Conservation (phyloP, 2,113 vertebrate species). For the Limnothrissa miodon region DNA sequence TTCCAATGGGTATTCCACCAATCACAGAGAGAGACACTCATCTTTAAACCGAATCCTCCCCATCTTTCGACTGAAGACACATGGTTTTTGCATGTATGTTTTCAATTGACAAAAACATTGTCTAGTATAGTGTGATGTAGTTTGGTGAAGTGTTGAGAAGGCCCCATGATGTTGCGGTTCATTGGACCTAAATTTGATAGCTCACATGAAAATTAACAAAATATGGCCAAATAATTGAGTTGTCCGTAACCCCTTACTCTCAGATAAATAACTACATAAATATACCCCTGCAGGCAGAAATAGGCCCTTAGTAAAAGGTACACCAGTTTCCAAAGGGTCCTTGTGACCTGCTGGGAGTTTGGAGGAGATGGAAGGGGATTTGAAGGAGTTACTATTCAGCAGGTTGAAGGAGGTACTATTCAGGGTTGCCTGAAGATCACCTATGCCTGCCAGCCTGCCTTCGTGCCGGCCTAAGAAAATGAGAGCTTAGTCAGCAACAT, state of each 20-base stretch:
- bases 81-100: not conserved
- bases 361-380: not conserved
- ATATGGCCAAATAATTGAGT: not conserved
- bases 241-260: not conserved
- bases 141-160: not conserved
- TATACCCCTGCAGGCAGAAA: too few species aligned
- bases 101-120: not conserved
- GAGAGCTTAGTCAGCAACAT: slow-evolving; percentile 51
- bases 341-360: not conserved
- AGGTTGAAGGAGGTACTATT: not conserved
- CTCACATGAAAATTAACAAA: not conserved
- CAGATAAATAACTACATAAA: too few species aligned
- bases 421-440: not conserved
- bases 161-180: not conserved
- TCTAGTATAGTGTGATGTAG: not conserved
- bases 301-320: not conserved
- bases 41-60: not conserved
- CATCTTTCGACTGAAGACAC: too few species aligned
- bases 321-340: not conserved
- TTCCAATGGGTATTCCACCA: too few species aligned
- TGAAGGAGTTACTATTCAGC: not conserved
- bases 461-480: not conserved
- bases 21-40: not conserved
- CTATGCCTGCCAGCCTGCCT: not conserved
- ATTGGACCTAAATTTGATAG: not conserved